Evolutionary conservation across 1,140 invertebrate species (phyloP).

Genomic region (Hyles vespertilio): DNA sequence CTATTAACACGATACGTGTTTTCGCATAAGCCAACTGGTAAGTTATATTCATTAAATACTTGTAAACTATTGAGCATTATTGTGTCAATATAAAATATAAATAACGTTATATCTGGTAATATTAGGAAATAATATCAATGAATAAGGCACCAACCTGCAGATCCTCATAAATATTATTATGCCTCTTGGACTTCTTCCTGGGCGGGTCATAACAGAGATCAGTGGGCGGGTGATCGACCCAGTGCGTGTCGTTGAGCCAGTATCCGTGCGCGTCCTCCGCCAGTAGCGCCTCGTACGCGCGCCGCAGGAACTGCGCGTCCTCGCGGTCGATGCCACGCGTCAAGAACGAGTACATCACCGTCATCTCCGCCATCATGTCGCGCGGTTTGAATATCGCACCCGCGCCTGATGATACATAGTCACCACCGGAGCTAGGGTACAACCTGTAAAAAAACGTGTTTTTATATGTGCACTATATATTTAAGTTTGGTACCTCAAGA

Average conservation of each 20-base stretch:
- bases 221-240: constrained; percentile 95
- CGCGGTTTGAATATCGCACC: constrained; percentile 78
- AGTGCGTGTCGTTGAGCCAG: constrained; percentile 97
- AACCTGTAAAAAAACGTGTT: no score
- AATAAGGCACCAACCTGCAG: constrained; percentile 48
- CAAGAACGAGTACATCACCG: constrained; percentile 90
- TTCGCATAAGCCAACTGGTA: no score
- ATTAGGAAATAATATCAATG: background rate
- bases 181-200: constrained; percentile 82
- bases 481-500: no score
- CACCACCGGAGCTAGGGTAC: no score
- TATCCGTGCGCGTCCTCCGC: constrained; percentile 89
- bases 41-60: no score
- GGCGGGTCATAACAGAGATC: constrained; percentile 83
- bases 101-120: no score
- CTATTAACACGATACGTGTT: no score
- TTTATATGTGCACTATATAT: no score
- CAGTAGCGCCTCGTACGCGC: constrained; percentile 90
- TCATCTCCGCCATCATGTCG: constrained; percentile 86
- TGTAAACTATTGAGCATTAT: no score
- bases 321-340: constrained; percentile 93
- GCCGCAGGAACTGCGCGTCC: constrained; percentile 90
- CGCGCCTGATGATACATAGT: background rate
- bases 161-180: constrained; percentile 75
- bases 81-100: no score